Percentiles rank a stretch among this genome's conserved stretches.
phyloP scores from a whole-genome alignment of 2,113 vertebrate species.

The Rhipidura dahli region DNA sequence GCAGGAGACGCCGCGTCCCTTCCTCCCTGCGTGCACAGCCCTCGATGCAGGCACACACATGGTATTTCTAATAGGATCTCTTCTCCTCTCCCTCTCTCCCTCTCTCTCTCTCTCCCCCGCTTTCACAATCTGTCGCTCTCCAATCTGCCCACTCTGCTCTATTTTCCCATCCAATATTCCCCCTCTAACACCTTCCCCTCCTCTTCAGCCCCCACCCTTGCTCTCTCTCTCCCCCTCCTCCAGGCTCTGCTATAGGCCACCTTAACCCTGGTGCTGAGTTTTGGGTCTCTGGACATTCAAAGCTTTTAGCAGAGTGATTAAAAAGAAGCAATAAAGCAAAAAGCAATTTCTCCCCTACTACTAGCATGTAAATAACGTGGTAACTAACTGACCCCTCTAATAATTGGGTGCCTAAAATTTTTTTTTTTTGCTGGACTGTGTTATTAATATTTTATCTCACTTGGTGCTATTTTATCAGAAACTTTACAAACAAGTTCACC shows the following conservation, averaged over 20 bases:
- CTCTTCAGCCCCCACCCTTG: neutral
- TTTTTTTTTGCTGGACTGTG: neutral
- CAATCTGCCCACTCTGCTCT: slow-evolving; percentile 64
- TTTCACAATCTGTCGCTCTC: slow-evolving; percentile 63
- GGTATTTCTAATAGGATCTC: slow-evolving; percentile 50
- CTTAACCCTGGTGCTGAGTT: neutral
- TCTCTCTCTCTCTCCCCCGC: slow-evolving; percentile 35
- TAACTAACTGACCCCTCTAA: neutral
- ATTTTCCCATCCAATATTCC: slow-evolving; percentile 59
- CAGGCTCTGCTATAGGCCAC: neutral
- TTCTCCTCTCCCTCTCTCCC: neutral
- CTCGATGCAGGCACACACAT: neutral
- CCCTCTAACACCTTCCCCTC: slow-evolving; percentile 51
- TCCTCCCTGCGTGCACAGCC: neutral
- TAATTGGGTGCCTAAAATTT: neutral
- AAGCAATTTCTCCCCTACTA: neutral
- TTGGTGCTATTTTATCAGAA: neutral
- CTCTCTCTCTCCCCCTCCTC: neutral
- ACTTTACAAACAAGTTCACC: slow-evolving; percentile 2
- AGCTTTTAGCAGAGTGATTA: neutral
- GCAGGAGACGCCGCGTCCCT: neutral
- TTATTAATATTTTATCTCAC: neutral
- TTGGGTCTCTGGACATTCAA: neutral
- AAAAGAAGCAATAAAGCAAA: neutral
- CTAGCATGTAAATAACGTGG: accelerated